Evolutionary conservation across 2,888 invertebrate genomes (phyloP).

Genomic region (Coleophora deauratella): DNA sequence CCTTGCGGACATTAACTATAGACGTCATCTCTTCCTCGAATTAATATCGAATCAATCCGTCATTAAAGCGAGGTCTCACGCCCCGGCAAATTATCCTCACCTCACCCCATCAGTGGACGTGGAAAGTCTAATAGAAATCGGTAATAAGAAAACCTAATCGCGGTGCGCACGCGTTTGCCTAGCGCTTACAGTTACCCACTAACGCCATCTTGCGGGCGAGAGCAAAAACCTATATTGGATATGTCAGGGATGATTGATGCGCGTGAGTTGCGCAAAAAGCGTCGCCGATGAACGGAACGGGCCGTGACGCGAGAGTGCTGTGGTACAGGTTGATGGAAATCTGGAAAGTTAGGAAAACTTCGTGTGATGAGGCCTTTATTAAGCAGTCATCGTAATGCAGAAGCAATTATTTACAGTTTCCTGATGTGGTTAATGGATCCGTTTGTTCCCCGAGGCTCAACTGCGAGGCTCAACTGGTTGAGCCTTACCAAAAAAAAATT

Average conservation of each 20-base stretch:
- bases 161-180: conserved; percentile 43
- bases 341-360: too few relatives aligned
- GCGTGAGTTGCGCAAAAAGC: conserved; percentile 50
- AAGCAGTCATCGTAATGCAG: too few relatives aligned
- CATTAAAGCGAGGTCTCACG: conserved; percentile 66
- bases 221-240: conserved; percentile 71
- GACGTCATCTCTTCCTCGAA: conserved; percentile 53
- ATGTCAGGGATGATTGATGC: conserved; percentile 71
- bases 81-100: conserved; percentile 66
- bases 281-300: conserved; percentile 47
- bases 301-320: conserved; percentile 49
- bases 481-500: too few relatives aligned
- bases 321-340: not conserved
- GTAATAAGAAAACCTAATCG: conserved; percentile 67
- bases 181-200: conserved; percentile 16
- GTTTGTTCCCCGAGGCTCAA: too few relatives aligned
- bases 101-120: conserved; percentile 62
- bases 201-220: conserved; percentile 46
- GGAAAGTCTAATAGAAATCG: conserved; percentile 72
- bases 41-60: conserved; percentile 71
- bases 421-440: too few relatives aligned
- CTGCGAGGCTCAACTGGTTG: too few relatives aligned
- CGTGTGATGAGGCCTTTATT: too few relatives aligned
- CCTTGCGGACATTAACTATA: conserved; percentile 34
- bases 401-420: too few relatives aligned